Conservation (phyloP, 2,113 vertebrate species). For the Atherinomorus stipes region DNA sequence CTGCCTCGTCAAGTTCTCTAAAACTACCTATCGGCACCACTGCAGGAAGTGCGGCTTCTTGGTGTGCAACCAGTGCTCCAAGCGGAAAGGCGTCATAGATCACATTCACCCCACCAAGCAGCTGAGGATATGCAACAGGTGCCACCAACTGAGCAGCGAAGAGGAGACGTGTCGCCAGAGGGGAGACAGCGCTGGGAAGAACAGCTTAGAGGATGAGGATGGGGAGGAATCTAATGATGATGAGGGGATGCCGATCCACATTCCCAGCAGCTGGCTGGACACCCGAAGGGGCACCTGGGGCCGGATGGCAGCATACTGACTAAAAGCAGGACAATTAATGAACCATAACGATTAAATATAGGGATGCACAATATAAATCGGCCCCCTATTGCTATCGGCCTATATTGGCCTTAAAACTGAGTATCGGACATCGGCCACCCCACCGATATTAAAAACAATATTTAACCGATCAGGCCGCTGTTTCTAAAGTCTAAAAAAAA, state of each 20-base stretch:
- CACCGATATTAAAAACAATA: no score
- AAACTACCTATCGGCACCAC: conserved; percentile 88
- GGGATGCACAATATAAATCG: no score
- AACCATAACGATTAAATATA: no score
- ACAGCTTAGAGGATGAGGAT: conserved; percentile 44
- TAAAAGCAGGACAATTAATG: no score
- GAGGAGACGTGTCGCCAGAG: not conserved
- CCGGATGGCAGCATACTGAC: no score
- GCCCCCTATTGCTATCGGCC: no score
- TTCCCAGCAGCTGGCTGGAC: conserved; percentile 77
- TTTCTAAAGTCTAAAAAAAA: no score
- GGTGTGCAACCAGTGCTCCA: conserved; percentile 89
- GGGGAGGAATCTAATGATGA: not conserved
- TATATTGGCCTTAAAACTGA: no score
- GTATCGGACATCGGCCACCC: no score
- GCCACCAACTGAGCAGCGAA: conserved; percentile 67
- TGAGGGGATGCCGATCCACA: conserved; percentile 58
- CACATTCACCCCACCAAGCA: conserved; percentile 85
- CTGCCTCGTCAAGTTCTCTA: conserved; percentile 86
- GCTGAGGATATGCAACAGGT: conserved; percentile 87
- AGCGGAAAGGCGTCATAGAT: conserved; percentile 80
- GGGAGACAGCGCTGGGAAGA: conserved; percentile 49
- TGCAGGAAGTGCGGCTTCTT: conserved; percentile 92
- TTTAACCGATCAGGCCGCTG: no score
- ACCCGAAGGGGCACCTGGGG: not conserved